Base-by-base conservation (phyloP, 2,797 vertebrate genomes). In the Catostomus latipinnis region DNA sequence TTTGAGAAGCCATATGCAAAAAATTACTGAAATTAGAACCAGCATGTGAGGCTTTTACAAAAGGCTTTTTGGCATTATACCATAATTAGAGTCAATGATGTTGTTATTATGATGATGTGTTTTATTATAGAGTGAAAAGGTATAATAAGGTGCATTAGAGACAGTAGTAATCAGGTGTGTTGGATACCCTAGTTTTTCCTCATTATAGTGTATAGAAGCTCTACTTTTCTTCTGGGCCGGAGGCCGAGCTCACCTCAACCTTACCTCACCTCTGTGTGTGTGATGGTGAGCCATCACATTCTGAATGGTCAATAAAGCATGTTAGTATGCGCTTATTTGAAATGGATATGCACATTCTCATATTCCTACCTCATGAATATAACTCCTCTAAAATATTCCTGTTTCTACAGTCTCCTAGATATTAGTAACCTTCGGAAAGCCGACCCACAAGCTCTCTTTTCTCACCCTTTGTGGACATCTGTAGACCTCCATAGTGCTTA, bases 181-280 rank as follows among this genome's bases (percentile, higher is more conserved):
- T 74, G 49, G 69, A 78, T 68, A 52, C 69, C 52, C 9, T 71
- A 76, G 62, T 71, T 53, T 63, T 67, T 75, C 68, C 63, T 84
- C 85, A 81, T 81, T 72, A 79, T 77, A 65, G 14, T 22, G 56
- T 70, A 14, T 16, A 8, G 73, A n/a, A 8, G n/a, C 46, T 74
- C 66, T 60, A 6, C 46, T 48, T 68, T 57, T 78, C 83, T 81
- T 58, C 50, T 69, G 81, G 83, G 84, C 81, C 5, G 43, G 65
- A 67, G 8, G 61, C 62, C 52, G n/a, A 90, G 71, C 84, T 88
- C 88, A 89, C 81, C 83, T 74, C 69, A 66, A 61, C 74, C 71
- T 84, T 50, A 77, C 83, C 67, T 83, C 81, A 74, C 81, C 74
- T 53, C 48, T 60, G 14, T 63, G 76, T 71, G 74, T 78, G 1